phyloP scores from a whole-genome alignment of 2,888 invertebrate genomes.

The Ferdinandea cuprea region DNA sequence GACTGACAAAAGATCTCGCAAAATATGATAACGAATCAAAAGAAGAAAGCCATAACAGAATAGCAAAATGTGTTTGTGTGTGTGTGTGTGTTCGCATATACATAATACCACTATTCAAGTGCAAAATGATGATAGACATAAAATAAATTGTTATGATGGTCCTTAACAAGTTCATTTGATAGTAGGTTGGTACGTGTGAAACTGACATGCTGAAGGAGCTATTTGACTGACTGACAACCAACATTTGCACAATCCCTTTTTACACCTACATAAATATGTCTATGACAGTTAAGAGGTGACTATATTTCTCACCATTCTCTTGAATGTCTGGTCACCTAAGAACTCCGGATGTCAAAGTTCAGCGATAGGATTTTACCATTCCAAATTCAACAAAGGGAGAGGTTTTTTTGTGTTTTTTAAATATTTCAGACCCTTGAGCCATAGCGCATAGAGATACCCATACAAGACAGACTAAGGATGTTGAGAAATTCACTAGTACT shows the following conservation, averaged over 20 bases:
- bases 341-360: conserved; percentile 67
- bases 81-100: too few species aligned
- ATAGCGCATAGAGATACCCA: conserved; percentile 7
- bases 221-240: conserved; percentile 27
- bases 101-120: conserved; percentile 78
- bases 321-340: conserved; percentile 63
- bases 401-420: conserved; percentile 51
- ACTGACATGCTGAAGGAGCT: conserved; percentile 42
- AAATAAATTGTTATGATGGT: conserved; percentile 77
- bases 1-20: conserved; percentile 67
- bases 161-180: conserved; percentile 76
- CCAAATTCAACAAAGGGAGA: conserved; percentile 54
- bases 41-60: conserved; percentile 1
- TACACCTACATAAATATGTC: not conserved
- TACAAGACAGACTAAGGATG: conserved; percentile 3
- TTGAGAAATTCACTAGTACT: conserved; percentile 25
- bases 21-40: conserved; percentile 58
- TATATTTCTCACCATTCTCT: conserved; percentile 5
- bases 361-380: conserved; percentile 55
- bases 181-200: conserved; percentile 68
- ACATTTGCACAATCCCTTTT: not conserved
- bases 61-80: conserved; percentile 26
- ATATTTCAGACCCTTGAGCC: conserved; percentile 32
- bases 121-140: conserved; percentile 77
- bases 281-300: not conserved